Evolutionary conservation across 2,797 vertebrate species (phyloP), one percentile per base, ranked within the genome.

Genomic region (Lagocephalus sceleratus): DNA sequence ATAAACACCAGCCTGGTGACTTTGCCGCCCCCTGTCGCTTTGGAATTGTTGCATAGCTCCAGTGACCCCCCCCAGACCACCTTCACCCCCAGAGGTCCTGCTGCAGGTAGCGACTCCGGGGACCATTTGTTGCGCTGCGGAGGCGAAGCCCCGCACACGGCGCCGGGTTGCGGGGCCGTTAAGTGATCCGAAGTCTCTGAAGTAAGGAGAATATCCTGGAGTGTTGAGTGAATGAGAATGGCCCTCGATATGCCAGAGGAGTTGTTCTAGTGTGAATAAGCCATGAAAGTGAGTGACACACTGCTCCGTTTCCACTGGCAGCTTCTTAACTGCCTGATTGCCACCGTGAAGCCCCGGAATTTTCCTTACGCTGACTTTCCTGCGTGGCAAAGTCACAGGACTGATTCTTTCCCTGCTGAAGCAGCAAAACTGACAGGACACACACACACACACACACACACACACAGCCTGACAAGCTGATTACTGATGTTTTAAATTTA

Each of bases 331-430:
- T 84, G 82, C 78, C 77, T 86, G 83, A 88, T 85, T 85, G 85
- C 85, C 76, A 83, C 79, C 78, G 82, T 82, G 82, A 85, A 82
- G 79, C 76, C 84, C 77, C 76, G 82, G 83, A 85, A 85, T 85
- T 81, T 35, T 84, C 83, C 82, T 86, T 83, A 84, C 78, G 67
- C 73, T 63, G 80, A 85, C 85, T 86, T 87, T 80, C 81, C 70
- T 73, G 72, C 77, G 44, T 59, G 70, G 82, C 75, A 81, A 74
- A 72, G 79, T 72, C 79, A 76, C 63, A 74, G 61, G 59, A 72
- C 85, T 85, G 83, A 86, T 89, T 87, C 82, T 82, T 74, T 82
- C 82, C 75, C 73, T 87, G 86, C 87, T 89, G 87, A 90, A 83
- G 67, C 87, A 87, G 87, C 87, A 87, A 78, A 85, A 77, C 76